Percentiles rank a stretch among this genome's conserved stretches.
Conservation (phyloP, 2,113 vertebrate species). For the Cheirogaleus medius region DNA sequence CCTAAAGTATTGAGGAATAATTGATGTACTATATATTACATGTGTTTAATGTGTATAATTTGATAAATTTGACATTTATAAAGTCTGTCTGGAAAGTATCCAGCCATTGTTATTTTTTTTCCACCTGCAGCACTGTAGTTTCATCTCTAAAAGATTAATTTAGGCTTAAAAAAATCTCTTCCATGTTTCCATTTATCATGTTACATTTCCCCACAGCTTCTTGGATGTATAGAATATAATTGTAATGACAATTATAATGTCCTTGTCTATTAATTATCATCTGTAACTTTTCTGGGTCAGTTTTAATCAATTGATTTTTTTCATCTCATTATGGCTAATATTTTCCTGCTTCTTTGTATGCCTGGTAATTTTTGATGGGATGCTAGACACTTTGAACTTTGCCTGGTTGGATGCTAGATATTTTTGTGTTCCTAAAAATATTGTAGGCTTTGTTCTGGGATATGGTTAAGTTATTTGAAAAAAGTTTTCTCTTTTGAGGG, state of each 20-base stretch:
- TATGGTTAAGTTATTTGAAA: neutral
- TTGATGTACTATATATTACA: neutral
- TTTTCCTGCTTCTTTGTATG: neutral
- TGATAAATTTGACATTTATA: neutral
- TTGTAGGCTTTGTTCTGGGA: neutral
- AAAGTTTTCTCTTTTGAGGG: neutral
- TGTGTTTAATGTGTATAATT: neutral
- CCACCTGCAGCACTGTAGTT: neutral
- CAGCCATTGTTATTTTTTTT: neutral
- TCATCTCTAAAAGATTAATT: neutral
- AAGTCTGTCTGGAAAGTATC: no score
- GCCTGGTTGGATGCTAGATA: neutral
- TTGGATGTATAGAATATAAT: neutral
- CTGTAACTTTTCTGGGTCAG: neutral
- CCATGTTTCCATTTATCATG: neutral
- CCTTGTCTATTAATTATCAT: neutral
- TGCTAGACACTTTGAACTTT: neutral
- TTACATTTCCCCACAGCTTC: neutral
- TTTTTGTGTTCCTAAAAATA: neutral
- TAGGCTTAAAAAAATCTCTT: neutral
- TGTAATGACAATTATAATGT: neutral
- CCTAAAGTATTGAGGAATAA: neutral
- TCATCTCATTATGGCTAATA: no score
- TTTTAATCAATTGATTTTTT: no score
- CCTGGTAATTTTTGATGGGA: neutral